A percentile compares a stretch with the other conserved stretches of the same genome.
Conservation (phyloP, 2,113 vertebrate genomes). For the Ammodytes dubius region DNA sequence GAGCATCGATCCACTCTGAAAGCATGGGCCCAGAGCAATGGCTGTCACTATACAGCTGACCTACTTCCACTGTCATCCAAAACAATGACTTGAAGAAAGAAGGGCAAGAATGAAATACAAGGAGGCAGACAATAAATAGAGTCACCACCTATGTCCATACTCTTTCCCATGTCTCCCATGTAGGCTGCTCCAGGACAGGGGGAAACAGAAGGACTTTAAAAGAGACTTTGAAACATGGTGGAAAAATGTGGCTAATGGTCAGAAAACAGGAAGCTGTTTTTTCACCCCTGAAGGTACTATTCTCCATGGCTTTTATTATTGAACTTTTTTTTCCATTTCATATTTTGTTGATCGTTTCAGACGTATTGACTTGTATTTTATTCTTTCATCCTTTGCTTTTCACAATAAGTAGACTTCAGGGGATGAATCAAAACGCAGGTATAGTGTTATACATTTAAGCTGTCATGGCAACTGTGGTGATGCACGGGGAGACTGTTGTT, state of each 20-base stretch:
- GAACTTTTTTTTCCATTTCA: neutral
- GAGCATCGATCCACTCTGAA: conserved; percentile 75
- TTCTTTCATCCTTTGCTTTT: too few species aligned
- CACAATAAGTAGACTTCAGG: too few species aligned
- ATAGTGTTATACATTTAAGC: too few species aligned
- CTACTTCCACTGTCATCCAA: conserved; percentile 75
- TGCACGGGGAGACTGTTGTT: too few species aligned
- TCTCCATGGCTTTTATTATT: too few species aligned
- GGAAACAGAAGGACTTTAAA: conserved; percentile 40
- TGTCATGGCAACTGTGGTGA: too few species aligned
- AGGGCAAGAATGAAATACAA: conserved; percentile 8
- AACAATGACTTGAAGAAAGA: conserved; percentile 55
- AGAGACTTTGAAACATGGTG: conserved; percentile 48
- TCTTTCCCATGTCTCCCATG: conserved; percentile 47
- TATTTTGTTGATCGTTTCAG: neutral
- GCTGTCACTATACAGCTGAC: conserved; percentile 72
- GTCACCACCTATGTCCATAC: conserved; percentile 44
- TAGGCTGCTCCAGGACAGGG: conserved; percentile 56
- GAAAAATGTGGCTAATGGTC: conserved; percentile 32
- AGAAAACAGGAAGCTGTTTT: conserved; percentile 9
- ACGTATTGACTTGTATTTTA: too few species aligned
- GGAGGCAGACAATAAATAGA: conserved; percentile 25
- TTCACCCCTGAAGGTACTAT: too few species aligned
- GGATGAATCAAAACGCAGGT: too few species aligned
- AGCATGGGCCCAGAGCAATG: conserved; percentile 68